Percentiles rank a stretch among this genome's conserved stretches.
Evolutionary conservation across 2,113 vertebrate species (phyloP).

Genomic region (Osmerus eperlanus): DNA sequence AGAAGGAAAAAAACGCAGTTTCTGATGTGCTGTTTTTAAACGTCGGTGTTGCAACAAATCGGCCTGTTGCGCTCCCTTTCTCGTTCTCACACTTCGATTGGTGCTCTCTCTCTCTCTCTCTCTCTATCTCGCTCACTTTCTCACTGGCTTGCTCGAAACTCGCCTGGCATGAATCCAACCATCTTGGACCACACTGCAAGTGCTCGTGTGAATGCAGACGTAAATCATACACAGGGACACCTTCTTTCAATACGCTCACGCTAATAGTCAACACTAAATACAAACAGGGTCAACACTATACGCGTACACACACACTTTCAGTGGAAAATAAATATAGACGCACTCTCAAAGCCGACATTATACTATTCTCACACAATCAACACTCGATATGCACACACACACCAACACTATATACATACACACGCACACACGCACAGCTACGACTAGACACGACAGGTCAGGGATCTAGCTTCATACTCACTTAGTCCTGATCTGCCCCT

Average conservation of each 20-base stretch:
- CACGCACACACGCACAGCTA: constrained; percentile 22
- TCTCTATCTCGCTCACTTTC: too few relatives aligned
- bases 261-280: not conserved
- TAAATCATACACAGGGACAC: not conserved
- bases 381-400: constrained; percentile 19
- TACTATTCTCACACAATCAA: not conserved
- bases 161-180: too few relatives aligned
- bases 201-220: too few relatives aligned
- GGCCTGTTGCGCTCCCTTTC: too few relatives aligned
- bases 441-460: not conserved
- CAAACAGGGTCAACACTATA: not conserved
- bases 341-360: not conserved
- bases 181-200: too few relatives aligned
- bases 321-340: not conserved
- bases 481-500: constrained; percentile 13
- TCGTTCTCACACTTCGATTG: too few relatives aligned
- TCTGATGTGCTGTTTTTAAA: too few relatives aligned
- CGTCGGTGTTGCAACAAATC: too few relatives aligned
- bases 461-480: constrained; percentile 1
- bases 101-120: too few relatives aligned
- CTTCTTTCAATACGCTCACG: not conserved
- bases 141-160: too few relatives aligned
- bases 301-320: not conserved
- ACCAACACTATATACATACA: constrained; percentile 8
- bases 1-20: too few relatives aligned